Evolutionary conservation across 2,888 invertebrate genomes (phyloP).

Genomic region (Thereva unica): DNA sequence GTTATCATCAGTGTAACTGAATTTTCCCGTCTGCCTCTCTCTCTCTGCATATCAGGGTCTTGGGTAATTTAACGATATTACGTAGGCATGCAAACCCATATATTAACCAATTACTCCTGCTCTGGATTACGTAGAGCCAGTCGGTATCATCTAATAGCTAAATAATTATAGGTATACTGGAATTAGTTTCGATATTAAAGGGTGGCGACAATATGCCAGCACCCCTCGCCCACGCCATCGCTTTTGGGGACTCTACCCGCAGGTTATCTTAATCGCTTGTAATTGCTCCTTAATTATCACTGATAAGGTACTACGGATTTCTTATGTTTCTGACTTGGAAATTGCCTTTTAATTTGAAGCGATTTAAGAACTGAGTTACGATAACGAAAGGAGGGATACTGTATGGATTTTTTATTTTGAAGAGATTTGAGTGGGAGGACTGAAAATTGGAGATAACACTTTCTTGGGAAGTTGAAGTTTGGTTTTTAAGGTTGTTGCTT

Average conservation of each 20-base stretch:
- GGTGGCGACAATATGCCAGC: slow-evolving; percentile 12
- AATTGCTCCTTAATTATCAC: slow-evolving; percentile 25
- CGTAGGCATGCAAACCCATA: slow-evolving; percentile 21
- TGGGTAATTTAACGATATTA: slow-evolving; percentile 27
- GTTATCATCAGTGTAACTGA: slow-evolving; percentile 8
- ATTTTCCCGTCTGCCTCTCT: slow-evolving; percentile 4
- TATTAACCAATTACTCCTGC: slow-evolving; percentile 26
- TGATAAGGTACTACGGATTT: slow-evolving; percentile 8
- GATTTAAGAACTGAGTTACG: too few species aligned
- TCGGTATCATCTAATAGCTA: slow-evolving; percentile 11
- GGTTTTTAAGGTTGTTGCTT: too few species aligned
- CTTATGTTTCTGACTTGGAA: slow-evolving; percentile 11
- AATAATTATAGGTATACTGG: neutral
- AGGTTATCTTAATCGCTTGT: slow-evolving; percentile 12
- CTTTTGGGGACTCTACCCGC: neutral
- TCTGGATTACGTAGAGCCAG: slow-evolving; percentile 15
- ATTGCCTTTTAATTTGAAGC: too few species aligned
- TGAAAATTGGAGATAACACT: too few species aligned
- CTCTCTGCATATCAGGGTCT: neutral
- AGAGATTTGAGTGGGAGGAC: too few species aligned
- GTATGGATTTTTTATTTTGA: too few species aligned
- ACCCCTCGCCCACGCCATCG: neutral
- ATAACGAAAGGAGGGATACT: too few species aligned
- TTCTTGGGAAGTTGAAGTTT: too few species aligned
- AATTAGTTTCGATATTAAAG: slow-evolving; percentile 14